Percentiles rank a stretch among this genome's conserved stretches.
phyloP scores from a whole-genome alignment of 2,888 invertebrate genomes.

The Monoplex corrugatus region DNA sequence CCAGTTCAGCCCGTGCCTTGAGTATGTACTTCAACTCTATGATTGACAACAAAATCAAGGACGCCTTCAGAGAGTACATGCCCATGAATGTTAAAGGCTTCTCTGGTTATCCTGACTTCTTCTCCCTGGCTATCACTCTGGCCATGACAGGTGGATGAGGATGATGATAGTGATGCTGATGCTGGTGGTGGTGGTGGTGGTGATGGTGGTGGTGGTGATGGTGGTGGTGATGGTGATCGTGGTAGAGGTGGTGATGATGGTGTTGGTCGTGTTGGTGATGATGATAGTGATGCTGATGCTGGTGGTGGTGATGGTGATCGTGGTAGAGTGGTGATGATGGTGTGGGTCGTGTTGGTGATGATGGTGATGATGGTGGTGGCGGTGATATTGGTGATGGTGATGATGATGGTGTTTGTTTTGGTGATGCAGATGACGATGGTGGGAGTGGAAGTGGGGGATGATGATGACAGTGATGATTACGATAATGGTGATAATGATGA shows the following conservation, averaged over 20 bases:
- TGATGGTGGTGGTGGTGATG: no score
- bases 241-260: not conserved
- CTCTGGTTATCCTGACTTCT: conserved; percentile 81
- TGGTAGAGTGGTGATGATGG: not conserved
- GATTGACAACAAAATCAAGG: conserved; percentile 78
- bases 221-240: not conserved
- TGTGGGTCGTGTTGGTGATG: not conserved
- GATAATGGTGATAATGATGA: no score
- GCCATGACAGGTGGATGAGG: conserved; percentile 77
- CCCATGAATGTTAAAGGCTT: conserved; percentile 80
- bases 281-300: not conserved
- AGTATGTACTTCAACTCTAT: conserved; percentile 82
- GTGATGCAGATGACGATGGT: no score
- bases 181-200: no score
- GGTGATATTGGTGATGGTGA: no score
- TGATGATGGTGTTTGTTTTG: no score
- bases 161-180: no score
- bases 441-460: not conserved
- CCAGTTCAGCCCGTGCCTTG: conserved; percentile 85
- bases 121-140: conserved; percentile 81
- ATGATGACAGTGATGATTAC: not conserved
- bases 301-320: not conserved
- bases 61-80: conserved; percentile 76
- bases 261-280: not conserved
- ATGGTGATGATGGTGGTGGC: no score